Evolutionary conservation across 2,113 vertebrate species (phyloP).

Genomic region (Pelobates fuscus): DNA sequence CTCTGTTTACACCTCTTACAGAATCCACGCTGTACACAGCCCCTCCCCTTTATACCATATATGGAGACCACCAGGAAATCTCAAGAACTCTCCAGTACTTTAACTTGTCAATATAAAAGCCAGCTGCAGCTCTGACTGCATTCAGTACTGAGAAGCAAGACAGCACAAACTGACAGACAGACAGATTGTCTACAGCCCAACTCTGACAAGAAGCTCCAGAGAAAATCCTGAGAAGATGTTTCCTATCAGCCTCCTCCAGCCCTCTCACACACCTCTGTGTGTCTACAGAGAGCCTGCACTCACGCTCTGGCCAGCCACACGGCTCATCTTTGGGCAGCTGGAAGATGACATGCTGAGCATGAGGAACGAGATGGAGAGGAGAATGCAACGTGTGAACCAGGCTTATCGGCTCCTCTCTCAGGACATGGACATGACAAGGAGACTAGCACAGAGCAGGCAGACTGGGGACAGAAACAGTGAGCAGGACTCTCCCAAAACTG

Average conservation of each 20-base stretch:
- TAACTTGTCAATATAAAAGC: constrained; percentile 47
- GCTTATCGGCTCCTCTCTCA: not conserved
- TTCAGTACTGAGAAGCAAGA: not conserved
- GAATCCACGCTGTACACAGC: not conserved
- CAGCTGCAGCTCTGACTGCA: not conserved
- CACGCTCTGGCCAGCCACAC: constrained; percentile 56
- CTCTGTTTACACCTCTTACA: not conserved
- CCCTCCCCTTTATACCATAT: constrained; percentile 14
- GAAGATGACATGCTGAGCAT: constrained; percentile 54
- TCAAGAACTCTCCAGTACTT: constrained; percentile 40
- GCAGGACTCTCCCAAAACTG: not conserved
- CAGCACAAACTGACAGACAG: not conserved
- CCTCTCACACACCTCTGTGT: constrained; percentile 52
- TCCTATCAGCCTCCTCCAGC: constrained; percentile 54
- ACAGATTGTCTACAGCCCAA: too few species aligned
- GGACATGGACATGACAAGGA: constrained; percentile 4
- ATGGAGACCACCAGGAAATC: not conserved
- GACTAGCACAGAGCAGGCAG: not conserved
- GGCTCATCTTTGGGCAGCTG: constrained; percentile 57
- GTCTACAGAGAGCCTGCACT: constrained; percentile 51
- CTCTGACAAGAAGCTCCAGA: too few species aligned
- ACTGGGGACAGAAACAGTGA: not conserved
- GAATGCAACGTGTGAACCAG: constrained; percentile 17
- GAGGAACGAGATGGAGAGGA: constrained; percentile 28
- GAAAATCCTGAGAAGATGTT: constrained; percentile 54